Conservation (phyloP, 2,113 vertebrate species). For the Junco hyemalis region DNA sequence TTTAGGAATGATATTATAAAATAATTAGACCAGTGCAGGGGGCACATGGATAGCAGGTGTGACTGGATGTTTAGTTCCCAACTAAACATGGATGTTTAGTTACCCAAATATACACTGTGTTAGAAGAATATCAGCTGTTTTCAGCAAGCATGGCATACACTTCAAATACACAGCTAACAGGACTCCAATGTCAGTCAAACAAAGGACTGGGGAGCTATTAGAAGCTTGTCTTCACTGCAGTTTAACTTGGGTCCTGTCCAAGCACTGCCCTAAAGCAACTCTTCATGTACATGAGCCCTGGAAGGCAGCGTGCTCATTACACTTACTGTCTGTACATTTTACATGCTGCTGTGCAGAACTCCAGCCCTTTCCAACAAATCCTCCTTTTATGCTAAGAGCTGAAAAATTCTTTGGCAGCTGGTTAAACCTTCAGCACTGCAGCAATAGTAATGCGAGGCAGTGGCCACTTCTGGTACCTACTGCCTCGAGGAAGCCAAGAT, state of each 20-base stretch:
- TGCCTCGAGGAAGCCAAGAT: background rate
- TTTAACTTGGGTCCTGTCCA: background rate
- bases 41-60: background rate
- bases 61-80: background rate
- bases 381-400: background rate
- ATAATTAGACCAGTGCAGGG: background rate
- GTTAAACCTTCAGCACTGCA: background rate
- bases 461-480: background rate
- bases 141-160: background rate
- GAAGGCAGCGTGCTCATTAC: background rate
- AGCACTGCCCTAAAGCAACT: background rate
- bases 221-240: background rate
- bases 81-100: background rate
- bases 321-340: background rate
- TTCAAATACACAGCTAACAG: background rate
- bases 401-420: background rate
- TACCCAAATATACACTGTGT: background rate
- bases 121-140: background rate
- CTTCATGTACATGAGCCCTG: accelerated
- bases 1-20: background rate
- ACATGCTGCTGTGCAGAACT: background rate
- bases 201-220: background rate
- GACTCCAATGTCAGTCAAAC: background rate
- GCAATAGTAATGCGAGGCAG: background rate
- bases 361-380: background rate